phyloP scores from a whole-genome alignment of 1,140 invertebrate species.

The Geopemphigus sp. region DNA sequence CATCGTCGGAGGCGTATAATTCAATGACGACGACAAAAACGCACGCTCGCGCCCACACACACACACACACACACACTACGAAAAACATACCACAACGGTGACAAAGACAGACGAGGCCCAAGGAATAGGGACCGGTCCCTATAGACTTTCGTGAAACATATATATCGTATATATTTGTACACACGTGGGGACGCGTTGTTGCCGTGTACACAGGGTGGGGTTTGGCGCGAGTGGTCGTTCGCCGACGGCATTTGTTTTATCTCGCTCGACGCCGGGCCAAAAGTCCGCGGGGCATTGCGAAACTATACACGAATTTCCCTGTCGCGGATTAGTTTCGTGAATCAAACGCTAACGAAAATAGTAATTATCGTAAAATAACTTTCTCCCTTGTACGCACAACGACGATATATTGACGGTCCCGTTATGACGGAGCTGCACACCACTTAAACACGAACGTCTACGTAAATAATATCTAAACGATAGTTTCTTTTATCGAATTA shows the following conservation, averaged over 20 bases:
- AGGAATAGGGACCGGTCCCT: no score
- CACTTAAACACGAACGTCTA: no score
- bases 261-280: neutral
- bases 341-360: conserved; percentile 9
- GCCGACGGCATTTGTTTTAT: conserved; percentile 37
- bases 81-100: neutral
- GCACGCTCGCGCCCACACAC: no score
- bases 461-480: no score
- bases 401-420: no score
- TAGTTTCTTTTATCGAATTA: no score
- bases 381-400: neutral
- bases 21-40: conserved; percentile 36
- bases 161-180: no score
- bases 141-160: conserved; percentile 22
- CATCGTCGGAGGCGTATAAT: neutral
- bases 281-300: neutral
- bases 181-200: neutral
- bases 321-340: conserved; percentile 27
- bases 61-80: neutral
- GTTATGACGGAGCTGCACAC: no score
- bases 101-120: conserved; percentile 7
- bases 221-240: neutral
- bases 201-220: neutral
- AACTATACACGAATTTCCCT: neutral
- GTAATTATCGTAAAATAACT: neutral